A percentile compares a stretch with the other conserved stretches of the same genome.
Evolutionary conservation across 2,113 vertebrate species (phyloP).

Genomic region (Ivindomyrus marchei): DNA sequence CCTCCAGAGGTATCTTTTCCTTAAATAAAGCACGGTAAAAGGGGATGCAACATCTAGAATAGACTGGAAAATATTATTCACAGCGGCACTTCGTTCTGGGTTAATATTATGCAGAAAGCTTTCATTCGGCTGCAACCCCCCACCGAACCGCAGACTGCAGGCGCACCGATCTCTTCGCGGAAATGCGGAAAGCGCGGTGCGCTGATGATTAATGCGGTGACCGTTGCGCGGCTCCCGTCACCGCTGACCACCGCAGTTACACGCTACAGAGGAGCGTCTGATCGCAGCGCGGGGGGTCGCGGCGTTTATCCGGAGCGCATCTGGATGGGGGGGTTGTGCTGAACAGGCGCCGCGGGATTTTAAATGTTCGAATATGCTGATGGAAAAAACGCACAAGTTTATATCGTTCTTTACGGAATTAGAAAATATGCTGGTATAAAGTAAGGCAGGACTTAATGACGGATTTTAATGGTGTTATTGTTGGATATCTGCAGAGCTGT

Average conservation of each 20-base stretch:
- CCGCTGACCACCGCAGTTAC: no score
- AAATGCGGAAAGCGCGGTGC: neutral
- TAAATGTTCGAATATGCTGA: neutral
- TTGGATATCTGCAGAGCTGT: neutral
- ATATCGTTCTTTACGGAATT: neutral
- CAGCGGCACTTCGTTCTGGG: neutral
- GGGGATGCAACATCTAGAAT: neutral
- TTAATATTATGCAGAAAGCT: conserved; percentile 1
- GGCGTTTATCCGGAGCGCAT: neutral
- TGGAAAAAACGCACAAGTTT: neutral
- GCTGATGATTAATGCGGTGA: neutral
- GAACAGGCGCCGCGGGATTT: neutral
- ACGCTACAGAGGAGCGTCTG: neutral
- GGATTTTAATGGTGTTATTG: neutral
- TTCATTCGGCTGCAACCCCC: neutral
- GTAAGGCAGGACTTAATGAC: neutral
- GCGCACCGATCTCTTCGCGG: neutral
- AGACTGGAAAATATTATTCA: neutral
- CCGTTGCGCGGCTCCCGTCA: neutral
- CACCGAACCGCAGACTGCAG: neutral
- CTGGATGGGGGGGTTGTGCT: neutral
- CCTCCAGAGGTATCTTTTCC: neutral
- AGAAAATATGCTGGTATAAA: neutral
- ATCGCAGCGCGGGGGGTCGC: neutral
- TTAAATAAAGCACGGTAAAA: neutral